Conservation (phyloP, 2,797 vertebrate genomes). For the Sphaeramia orbicularis region DNA sequence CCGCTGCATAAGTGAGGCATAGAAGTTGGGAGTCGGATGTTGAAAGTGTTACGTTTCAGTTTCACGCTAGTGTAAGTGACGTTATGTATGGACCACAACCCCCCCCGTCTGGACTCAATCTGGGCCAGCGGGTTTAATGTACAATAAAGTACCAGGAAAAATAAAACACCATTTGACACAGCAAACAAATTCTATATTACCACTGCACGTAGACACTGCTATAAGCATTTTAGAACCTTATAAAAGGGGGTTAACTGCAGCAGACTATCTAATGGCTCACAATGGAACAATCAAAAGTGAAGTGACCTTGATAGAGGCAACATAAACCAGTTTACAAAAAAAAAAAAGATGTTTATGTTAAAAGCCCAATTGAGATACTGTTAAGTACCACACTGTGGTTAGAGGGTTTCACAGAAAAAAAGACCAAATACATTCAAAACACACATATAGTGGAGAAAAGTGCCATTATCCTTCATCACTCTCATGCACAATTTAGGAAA, state of each 20-base stretch:
- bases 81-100: too few species aligned
- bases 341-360: constrained; percentile 28
- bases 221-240: constrained; percentile 34
- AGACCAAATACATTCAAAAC: constrained; percentile 16
- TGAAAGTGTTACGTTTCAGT: too few species aligned
- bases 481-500: constrained; percentile 26
- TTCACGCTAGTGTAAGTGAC: too few species aligned
- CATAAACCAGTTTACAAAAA: constrained; percentile 25
- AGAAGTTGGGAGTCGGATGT: too few species aligned
- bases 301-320: constrained; percentile 16
- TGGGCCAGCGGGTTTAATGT: too few species aligned
- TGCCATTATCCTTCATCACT: constrained; percentile 46
- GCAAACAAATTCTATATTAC: constrained; percentile 15
- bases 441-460: constrained; percentile 7
- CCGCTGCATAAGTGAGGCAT: too few species aligned
- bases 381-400: not conserved
- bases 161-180: constrained; percentile 34
- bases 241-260: constrained; percentile 39
- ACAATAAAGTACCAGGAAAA: constrained; percentile 7
- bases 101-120: too few species aligned
- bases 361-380: constrained; percentile 25
- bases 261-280: constrained; percentile 40
- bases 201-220: constrained; percentile 7
- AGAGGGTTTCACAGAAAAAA: not conserved
- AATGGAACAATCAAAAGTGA: constrained; percentile 29